phyloP scores from a whole-genome alignment of 1,140 invertebrate genomes.

The Rhopalosiphum maidis region DNA sequence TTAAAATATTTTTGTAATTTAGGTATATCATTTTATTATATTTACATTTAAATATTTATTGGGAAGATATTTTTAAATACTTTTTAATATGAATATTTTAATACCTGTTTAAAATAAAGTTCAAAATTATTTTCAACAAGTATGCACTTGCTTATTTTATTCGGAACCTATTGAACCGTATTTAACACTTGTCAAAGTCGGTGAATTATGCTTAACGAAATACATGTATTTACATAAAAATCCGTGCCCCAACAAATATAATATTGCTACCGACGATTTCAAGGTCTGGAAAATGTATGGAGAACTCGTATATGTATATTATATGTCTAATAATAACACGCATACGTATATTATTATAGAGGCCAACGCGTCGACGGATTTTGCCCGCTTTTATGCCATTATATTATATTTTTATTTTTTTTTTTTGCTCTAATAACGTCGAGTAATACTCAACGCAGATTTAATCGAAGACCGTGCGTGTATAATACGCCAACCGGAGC shows the following conservation, averaged over 20 bases:
- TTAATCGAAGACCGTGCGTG: not conserved
- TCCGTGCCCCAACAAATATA: not conserved
- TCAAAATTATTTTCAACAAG: too few species aligned
- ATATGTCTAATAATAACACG: too few species aligned
- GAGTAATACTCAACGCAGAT: not conserved
- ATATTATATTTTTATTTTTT: not conserved
- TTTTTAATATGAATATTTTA: not conserved
- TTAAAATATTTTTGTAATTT: not conserved
- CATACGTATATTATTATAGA: not conserved
- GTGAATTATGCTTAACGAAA: too few species aligned
- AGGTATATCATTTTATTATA: not conserved
- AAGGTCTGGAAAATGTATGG: not conserved
- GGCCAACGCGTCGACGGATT: not conserved
- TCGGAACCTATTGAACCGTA: too few species aligned
- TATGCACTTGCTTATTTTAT: too few species aligned
- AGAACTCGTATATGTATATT: too few species aligned
- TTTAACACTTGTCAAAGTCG: too few species aligned
- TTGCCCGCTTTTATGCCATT: not conserved
- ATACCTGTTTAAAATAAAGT: too few species aligned
- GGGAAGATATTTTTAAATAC: not conserved
- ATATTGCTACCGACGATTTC: not conserved
- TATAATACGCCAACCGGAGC: too few species aligned
- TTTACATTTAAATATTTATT: not conserved
- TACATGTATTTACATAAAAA: not conserved
- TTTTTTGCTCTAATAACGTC: slow-evolving; percentile 10